Conservation (phyloP, 2,888 invertebrate genomes). For the Dolichopus griseipennis region DNA sequence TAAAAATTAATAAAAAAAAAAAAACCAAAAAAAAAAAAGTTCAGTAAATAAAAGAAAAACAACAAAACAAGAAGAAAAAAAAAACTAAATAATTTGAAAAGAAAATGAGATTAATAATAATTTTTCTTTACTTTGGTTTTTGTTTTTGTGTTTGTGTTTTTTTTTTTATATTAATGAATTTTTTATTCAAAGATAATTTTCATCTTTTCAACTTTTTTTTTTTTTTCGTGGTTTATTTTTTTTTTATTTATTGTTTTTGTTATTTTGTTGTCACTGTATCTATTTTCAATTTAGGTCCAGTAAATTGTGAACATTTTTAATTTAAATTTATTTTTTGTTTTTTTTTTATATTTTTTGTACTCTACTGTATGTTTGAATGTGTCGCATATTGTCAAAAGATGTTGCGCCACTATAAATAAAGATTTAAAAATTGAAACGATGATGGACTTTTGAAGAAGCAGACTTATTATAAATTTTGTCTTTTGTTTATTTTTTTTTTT, state of each 20-base stretch:
- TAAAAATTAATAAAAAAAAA: background rate
- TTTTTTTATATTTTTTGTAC: background rate
- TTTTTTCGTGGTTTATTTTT: background rate
- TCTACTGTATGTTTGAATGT: background rate
- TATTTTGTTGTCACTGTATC: too few relatives aligned
- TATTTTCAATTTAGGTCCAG: too few relatives aligned
- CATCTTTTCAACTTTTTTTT: background rate
- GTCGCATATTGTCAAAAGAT: background rate
- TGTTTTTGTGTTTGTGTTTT: background rate
- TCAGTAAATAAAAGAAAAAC: background rate
- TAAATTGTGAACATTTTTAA: too few relatives aligned
- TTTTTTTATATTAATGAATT: background rate
- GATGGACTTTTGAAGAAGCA: background rate
- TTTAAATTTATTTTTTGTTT: background rate
- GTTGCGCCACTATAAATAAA: background rate
- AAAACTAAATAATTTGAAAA: background rate
- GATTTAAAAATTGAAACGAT: background rate
- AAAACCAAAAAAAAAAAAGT: background rate
- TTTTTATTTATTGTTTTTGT: too few relatives aligned
- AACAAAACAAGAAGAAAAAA: background rate
- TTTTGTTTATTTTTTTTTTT: background rate
- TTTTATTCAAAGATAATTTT: slow-evolving; percentile 3
- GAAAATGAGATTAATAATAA: background rate
- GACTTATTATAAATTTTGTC: background rate
- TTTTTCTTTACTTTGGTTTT: background rate